Evolutionary conservation across 2,113 vertebrate genomes (phyloP), one percentile per base, ranked within the genome.

Genomic region (Neoarius graeffei): DNA sequence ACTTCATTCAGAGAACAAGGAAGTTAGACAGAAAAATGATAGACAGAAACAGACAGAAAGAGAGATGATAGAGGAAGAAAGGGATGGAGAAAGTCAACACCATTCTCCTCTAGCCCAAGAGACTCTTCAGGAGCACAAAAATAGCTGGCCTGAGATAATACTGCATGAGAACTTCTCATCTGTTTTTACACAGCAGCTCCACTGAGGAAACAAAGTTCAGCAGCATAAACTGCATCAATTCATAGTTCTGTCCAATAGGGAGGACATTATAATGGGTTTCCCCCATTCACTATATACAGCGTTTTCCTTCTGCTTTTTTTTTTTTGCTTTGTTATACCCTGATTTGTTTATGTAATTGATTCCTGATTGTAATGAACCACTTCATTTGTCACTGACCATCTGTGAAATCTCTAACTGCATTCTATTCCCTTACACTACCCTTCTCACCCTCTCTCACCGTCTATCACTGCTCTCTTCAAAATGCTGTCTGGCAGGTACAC

Each of bases 401-500:
- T 81, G 80, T 62, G 57, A 60, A 60, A 81, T 93, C 91, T 89
- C 89, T 91, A 93, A 95, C 91, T 93, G 91, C 91, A 94, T 95
- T 93, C 92, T 86, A 89, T 62, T 89, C 89, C 90, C 80, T 86
- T 91, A 87, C 86, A 91, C 82, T 81, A 80, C 60, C 59, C 73
- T 30, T 81, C 80, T 62, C 85, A 77, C 56, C 84, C 86, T 87
- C 87, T 81, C 80, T 62, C 85, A 77, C 56, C 84, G 86, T 87
- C 87, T 88, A 90, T 81, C 80, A 66, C 10, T 52, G 87, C 89
- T 91, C 89, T 91, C 90, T 92, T 94, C 92, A 93, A 87, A 90
- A 94, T 94, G 86, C 88, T 91, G 91, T 92, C 92, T 91, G 89
- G n/a, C 76, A 86, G 91, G 92, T 93, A 93, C 91, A 93, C 86